A percentile compares a stretch with the other conserved stretches of the same genome.
Conservation (phyloP, 1,140 invertebrate genomes). For the Anastrepha ludens region DNA sequence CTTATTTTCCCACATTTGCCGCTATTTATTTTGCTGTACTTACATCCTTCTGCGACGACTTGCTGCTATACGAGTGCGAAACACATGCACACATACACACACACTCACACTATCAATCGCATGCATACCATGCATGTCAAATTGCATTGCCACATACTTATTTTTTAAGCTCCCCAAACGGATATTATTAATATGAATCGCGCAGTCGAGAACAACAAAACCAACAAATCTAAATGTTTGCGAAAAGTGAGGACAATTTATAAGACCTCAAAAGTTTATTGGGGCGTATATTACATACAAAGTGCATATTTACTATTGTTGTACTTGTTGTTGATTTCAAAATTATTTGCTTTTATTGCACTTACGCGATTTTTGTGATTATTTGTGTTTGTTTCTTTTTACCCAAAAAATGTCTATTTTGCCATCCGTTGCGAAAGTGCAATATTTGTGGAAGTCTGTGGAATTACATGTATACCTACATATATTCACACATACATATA, state of each 20-base stretch:
- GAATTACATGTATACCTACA: background rate
- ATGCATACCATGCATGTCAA: slow-evolving; percentile 40
- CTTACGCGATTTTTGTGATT: background rate
- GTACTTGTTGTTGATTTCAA: background rate
- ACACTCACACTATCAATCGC: too few relatives aligned
- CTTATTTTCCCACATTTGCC: slow-evolving; percentile 6
- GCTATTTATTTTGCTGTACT: slow-evolving; percentile 24
- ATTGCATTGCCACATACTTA: slow-evolving; percentile 7
- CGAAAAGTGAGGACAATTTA: slow-evolving; percentile 45
- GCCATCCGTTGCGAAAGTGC: background rate
- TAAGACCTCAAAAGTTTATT: slow-evolving; percentile 52
- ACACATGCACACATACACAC: background rate
- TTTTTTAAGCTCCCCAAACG: slow-evolving; percentile 39
- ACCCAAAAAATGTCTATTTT: background rate
- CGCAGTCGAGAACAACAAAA: slow-evolving; percentile 17
- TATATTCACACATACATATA: background rate
- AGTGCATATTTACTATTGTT: background rate
- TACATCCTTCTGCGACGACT: background rate
- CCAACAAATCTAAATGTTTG: slow-evolving; percentile 22
- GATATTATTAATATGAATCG: slow-evolving; percentile 55
- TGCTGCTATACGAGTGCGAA: background rate
- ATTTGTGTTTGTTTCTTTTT: background rate
- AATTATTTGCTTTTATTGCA: background rate
- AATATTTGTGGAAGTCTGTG: background rate
- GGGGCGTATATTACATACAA: background rate